Evolutionary conservation across 2,113 vertebrate genomes (phyloP), one percentile per base, ranked within the genome.

Genomic region (Alethe diademata): DNA sequence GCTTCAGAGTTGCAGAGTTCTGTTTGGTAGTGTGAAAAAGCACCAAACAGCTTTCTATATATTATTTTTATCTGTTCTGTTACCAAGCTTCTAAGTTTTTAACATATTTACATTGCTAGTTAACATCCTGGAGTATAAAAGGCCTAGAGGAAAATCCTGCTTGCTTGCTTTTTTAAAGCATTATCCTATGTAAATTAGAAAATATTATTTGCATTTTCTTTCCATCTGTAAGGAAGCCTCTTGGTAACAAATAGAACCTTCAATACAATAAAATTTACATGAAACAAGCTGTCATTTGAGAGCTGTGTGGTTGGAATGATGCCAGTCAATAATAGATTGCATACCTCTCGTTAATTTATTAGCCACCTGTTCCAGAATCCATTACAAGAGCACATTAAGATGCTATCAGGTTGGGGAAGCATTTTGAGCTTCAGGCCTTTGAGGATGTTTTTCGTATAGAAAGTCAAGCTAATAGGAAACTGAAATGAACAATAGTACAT

Each of bases 301-400:
- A 93, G 79, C 48, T 93, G 13, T 60, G 66, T 92, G 81, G 45
- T 57, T 96, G 76, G 92, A 95, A 62, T 86, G 65, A 93, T 40
- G 71, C 79, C 95, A 97, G 72, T 96, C 91, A 97, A 88, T 96
- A 97, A 97, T 94, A 95, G 85, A 97, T 97, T 90, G 51, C 90
- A 88, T 94, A 95, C 29, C 70, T 86, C 91, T 98, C 94, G 80
- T 96, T 98, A 97, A 97, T 97, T 97, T 97, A 97, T 98, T 96
- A 97, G 90, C 95, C 97, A 97, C 92, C 96, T 97, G 88, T 97
- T 98, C 93, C 72, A 62, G 78, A 95, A 86, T 72, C 87, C 36
- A 96, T 86, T 95, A 90, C 86, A 95, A 84, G 62, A 91, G 86
- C 93, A 94, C 80, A 95, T 97, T 96, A 96, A 90, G 79, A 96